Percentiles rank a stretch among this genome's conserved stretches.
Evolutionary conservation across 1,140 invertebrate species (phyloP).

Genomic region (Orius insidiosus): DNA sequence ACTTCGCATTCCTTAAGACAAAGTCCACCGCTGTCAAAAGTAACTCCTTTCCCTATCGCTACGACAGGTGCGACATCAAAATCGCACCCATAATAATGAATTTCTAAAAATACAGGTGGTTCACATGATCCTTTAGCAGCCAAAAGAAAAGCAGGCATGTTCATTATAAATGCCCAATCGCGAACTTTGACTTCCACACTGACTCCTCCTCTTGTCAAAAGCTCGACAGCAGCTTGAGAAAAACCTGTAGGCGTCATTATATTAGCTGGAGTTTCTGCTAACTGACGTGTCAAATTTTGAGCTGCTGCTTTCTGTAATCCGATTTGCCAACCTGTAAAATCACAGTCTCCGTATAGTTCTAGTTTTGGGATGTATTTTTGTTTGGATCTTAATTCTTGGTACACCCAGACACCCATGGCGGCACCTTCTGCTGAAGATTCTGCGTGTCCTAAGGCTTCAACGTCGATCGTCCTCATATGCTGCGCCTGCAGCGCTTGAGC

Average conservation of each 20-base stretch:
- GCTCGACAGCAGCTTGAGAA: conserved; percentile 30
- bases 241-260: conserved; percentile 42
- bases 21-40: conserved; percentile 48
- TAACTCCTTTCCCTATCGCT: conserved; percentile 36
- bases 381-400: conserved; percentile 32
- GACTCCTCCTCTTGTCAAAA: conserved; percentile 27
- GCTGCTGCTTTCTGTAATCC: conserved; percentile 36
- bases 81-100: conserved; percentile 21
- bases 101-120: conserved; percentile 35
- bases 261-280: conserved; percentile 46
- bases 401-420: conserved; percentile 39
- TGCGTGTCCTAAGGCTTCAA: conserved; percentile 52
- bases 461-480: conserved; percentile 23
- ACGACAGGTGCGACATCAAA: conserved; percentile 27
- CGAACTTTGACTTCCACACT: conserved; percentile 33
- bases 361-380: conserved; percentile 22
- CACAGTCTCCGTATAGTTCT: conserved; percentile 22
- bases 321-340: conserved; percentile 32
- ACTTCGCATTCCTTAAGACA: conserved; percentile 36
- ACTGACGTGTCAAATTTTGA: conserved; percentile 38
- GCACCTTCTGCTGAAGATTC: conserved; percentile 60
- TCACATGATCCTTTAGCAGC: conserved; percentile 40
- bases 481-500: conserved; percentile 31
- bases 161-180: conserved; percentile 23
- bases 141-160: conserved; percentile 42